Base-by-base conservation (phyloP, 2,888 invertebrate genomes). In the Drosophila phalerata region DNA sequence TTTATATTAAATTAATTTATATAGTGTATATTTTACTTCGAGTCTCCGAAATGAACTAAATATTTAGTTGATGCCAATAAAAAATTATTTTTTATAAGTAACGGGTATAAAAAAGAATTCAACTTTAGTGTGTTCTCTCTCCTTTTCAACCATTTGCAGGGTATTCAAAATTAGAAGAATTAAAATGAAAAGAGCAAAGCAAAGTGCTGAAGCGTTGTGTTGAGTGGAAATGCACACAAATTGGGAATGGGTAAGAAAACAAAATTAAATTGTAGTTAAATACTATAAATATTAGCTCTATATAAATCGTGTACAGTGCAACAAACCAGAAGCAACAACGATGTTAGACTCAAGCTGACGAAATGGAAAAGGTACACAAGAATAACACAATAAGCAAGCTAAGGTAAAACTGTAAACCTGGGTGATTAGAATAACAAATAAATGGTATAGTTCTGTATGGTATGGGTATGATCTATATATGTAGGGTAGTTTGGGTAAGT, bases 261-360 rank as follows among this genome's bases (percentile, higher is more conserved):
- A 37, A 52, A 66, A 53, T 17, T 30, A 49, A 61, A 66, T 81
- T 79, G 63, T 72, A 73, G 73, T 74, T 77, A 79, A 88, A 83
- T 81, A 73, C 63, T 73, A 78, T 81, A 81, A 83, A 85, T 88
- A 88, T 88, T 88, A 70, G 71, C 73, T 80, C 45, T 30, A 72
- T 37, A 85, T 67, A 82, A 77, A 71, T 68, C 63, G 52, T 71
- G 53, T 57, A 43, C 40, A 38, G 56, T 65, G 65, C 60, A 61
- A 45, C 38, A 58, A 64, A 60, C 43, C 68, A 73, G 68, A 73
- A 62, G 61, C 61, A 30, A 0, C 48, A 15, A 28, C n/a, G 9
- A 9, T 15, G 11, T 9, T 34, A 34, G 13, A 34, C 13, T 34
- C 34, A 13, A 55, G 9, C 17, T 53, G 37, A 52, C 38, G 15